phyloP scores from a whole-genome alignment of 1,140 invertebrate genomes.

The Phenacoccus solenopsis region DNA sequence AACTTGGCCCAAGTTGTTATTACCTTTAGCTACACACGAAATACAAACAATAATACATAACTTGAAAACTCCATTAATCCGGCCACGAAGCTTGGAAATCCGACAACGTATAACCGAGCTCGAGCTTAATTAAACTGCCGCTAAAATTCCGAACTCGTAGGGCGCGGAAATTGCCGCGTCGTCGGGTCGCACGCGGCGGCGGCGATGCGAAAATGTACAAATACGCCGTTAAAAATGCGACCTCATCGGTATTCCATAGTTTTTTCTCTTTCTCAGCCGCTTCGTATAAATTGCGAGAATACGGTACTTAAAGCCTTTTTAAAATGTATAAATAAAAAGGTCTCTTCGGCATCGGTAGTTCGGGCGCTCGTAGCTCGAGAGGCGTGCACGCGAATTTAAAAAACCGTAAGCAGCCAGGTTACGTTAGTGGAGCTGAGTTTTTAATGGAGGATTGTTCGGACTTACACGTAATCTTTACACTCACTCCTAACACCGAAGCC shows the following conservation, averaged over 20 bases:
- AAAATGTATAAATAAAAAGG: not conserved
- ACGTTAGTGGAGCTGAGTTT: no score
- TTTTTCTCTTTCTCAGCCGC: no score
- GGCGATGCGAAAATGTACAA: not conserved
- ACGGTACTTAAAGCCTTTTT: not conserved
- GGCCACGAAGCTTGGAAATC: not conserved
- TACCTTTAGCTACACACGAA: not conserved
- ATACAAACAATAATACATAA: not conserved
- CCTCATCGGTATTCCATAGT: not conserved
- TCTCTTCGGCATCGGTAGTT: no score
- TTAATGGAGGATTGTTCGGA: no score
- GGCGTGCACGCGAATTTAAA: no score
- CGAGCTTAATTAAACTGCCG: not conserved
- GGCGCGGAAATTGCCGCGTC: not conserved
- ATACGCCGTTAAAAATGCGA: not conserved
- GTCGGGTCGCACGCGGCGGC: not conserved
- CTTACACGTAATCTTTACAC: no score
- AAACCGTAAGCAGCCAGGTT: no score
- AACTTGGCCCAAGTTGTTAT: not conserved
- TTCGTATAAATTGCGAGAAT: not conserved
- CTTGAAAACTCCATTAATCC: constrained; percentile 1
- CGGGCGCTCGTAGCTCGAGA: no score
- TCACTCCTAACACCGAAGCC: no score
- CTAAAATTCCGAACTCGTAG: not conserved
- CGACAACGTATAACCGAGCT: constrained; percentile 1